Conservation (phyloP, 2,797 vertebrate genomes). For the Melanotaenia trifasciata region DNA sequence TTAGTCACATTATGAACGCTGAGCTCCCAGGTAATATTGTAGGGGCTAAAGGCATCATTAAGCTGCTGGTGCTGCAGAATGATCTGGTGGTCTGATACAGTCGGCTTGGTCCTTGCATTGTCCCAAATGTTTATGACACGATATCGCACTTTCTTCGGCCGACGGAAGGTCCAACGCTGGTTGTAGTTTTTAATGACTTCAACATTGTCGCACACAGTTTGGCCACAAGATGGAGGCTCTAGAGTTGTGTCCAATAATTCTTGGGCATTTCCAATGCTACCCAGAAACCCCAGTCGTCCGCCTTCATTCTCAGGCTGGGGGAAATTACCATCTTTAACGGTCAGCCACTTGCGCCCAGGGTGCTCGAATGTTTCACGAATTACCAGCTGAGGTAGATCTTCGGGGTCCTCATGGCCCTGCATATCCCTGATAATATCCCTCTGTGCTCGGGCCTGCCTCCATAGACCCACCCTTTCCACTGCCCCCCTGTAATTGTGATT, state of each 20-base stretch:
- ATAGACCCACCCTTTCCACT: constrained; percentile 90
- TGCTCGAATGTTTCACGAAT: constrained; percentile 94
- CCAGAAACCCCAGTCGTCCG: constrained; percentile 78
- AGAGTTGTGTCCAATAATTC: constrained; percentile 90
- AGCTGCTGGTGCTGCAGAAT: constrained; percentile 94
- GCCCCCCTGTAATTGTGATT: constrained; percentile 95
- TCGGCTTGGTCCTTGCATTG: constrained; percentile 85
- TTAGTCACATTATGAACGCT: constrained; percentile 93
- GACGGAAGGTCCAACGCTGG: constrained; percentile 88
- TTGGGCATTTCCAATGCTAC: constrained; percentile 74
- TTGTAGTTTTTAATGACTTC: constrained; percentile 95
- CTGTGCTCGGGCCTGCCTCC: constrained; percentile 91
- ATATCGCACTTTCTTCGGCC: constrained; percentile 91
- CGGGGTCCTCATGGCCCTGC: constrained; percentile 84
- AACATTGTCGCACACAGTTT: constrained; percentile 94
- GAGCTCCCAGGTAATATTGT: constrained; percentile 98
- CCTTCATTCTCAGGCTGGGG: constrained; percentile 83
- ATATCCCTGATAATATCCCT: constrained; percentile 91
- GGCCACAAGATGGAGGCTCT: constrained; percentile 94
- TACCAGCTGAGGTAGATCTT: constrained; percentile 90
- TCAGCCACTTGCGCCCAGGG: constrained; percentile 89
- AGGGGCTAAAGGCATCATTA: constrained; percentile 90
- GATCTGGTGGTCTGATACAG: constrained; percentile 92
- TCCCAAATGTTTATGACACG: constrained; percentile 93
- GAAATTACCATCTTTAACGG: constrained; percentile 86